A percentile compares a stretch with the other conserved stretches of the same genome.
Evolutionary conservation across 2,797 vertebrate genomes (phyloP).

Genomic region (Anabacerthia variegaticeps): DNA sequence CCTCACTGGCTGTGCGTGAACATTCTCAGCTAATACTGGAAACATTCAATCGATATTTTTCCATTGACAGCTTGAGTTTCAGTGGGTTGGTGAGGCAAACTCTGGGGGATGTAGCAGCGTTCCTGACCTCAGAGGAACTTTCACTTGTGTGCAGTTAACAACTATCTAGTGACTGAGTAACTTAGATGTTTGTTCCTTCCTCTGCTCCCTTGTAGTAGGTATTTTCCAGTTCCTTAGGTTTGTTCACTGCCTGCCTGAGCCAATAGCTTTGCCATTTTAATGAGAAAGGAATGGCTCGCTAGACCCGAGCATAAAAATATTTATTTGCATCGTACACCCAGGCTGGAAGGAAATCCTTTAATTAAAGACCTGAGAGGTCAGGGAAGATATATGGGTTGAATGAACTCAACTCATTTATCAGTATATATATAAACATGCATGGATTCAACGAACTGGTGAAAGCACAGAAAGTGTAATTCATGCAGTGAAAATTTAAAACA

Average conservation of each 20-base stretch:
- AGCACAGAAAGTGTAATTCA: not conserved
- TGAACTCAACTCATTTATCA: not conserved
- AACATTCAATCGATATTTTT: rapidly evolving
- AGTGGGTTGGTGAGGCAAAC: not conserved
- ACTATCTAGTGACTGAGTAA: not conserved
- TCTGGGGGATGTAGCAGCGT: not conserved
- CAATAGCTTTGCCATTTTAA: constrained; percentile 45
- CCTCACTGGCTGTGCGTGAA: rapidly evolving
- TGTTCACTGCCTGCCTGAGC: not conserved
- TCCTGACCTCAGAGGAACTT: not conserved
- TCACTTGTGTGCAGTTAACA: not conserved
- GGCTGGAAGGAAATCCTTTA: constrained; percentile 37
- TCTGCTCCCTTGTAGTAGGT: not conserved
- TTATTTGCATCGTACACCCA: not conserved
- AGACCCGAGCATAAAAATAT: not conserved
- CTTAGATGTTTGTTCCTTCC: not conserved
- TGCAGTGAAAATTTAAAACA: not conserved
- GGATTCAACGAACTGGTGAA: not conserved
- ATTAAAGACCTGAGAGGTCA: constrained; percentile 5
- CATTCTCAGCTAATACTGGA: not conserved
- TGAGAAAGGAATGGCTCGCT: not conserved
- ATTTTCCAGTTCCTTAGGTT: constrained; percentile 38
- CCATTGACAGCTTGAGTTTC: not conserved
- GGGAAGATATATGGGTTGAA: not conserved
- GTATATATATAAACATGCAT: not conserved